Base-by-base conservation (phyloP, 2,797 vertebrate species). In the Hapalemur alaotrensis region DNA sequence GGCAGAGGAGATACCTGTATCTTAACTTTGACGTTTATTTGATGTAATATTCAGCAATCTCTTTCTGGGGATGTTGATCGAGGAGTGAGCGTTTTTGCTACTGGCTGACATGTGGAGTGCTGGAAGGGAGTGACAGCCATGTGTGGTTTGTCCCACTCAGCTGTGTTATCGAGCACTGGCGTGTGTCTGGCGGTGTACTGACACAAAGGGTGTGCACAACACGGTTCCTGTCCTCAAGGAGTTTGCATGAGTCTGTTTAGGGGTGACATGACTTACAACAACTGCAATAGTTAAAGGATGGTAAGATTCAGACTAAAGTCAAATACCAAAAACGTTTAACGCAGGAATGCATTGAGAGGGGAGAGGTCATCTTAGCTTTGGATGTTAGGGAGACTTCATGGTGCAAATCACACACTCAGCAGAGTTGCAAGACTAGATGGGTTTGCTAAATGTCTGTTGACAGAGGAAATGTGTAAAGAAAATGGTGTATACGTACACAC, bases 161-260 rank as follows among this genome's bases (percentile, higher is more conserved):
- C 25, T 0, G 3, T 18, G 59, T 5, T 22, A 1, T 0, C 18
- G 28, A 76, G 12, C 48, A 1, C 38, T 14, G 5, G 25, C 69
- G 0, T 52, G 18, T 48, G 84, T 30, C 57, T 13, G 30, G 52
- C 32, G 2, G 63, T 28, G 2, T 18, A 0, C 50, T 50, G 61
- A 35, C 30, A n/a, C 28, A n/a, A 1, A 30, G 70, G 38, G 4
- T n/a, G 22, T 22, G 12, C 35, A 1, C 8, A 20, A 23, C 30
- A 13, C 32, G 23, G 46, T 7, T 81, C n/a, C 73, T 20, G 11
- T 84, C 61, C 35, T 46, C 9, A 15, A 2, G n/a, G 20, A 57
- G 4, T 17, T 41, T 72, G 35, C 30, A 5, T 69, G 54, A 54
- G 0, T 59, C 70, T 80, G 2, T 23, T 15, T 25, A 43, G 43